Evolutionary conservation across 2,113 vertebrate genomes (phyloP).

Genomic region (Embiotoca jacksoni): DNA sequence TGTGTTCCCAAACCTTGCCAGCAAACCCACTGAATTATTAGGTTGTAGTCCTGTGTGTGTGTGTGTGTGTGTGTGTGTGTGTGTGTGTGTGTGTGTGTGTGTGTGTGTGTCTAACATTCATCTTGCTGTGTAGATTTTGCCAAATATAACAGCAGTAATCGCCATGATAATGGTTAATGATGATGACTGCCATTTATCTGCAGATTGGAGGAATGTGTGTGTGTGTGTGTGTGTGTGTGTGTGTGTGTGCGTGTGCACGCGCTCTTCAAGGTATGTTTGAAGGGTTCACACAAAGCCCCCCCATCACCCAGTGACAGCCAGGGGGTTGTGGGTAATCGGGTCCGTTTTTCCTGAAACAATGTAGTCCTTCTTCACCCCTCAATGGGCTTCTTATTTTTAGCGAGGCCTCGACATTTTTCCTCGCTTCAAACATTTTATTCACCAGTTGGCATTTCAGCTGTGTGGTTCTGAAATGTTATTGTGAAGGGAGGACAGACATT

Average conservation of each 20-base stretch:
- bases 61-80: not conserved
- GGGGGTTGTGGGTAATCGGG: constrained; percentile 66
- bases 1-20: constrained; percentile 6
- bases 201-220: constrained; percentile 37
- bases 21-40: not conserved
- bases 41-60: not conserved
- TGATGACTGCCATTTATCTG: constrained; percentile 65
- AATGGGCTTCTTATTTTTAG: constrained; percentile 74
- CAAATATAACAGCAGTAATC: constrained; percentile 64
- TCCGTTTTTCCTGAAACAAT: constrained; percentile 73
- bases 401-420: constrained; percentile 44
- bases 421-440: constrained; percentile 68
- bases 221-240: constrained; percentile 21
- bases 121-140: constrained; percentile 23
- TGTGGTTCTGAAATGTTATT: constrained; percentile 66
- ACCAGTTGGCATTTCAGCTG: constrained; percentile 67
- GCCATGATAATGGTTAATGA: constrained; percentile 66
- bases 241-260: constrained; percentile 14
- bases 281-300: constrained; percentile 59
- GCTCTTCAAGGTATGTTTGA: constrained; percentile 44
- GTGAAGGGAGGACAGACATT: constrained; percentile 41
- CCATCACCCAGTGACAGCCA: constrained; percentile 64
- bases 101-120: constrained; percentile 32
- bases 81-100: constrained; percentile 11
- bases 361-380: constrained; percentile 74